Evolutionary conservation across 2,888 invertebrate genomes (phyloP).

Genomic region (Zygaena filipendulae): DNA sequence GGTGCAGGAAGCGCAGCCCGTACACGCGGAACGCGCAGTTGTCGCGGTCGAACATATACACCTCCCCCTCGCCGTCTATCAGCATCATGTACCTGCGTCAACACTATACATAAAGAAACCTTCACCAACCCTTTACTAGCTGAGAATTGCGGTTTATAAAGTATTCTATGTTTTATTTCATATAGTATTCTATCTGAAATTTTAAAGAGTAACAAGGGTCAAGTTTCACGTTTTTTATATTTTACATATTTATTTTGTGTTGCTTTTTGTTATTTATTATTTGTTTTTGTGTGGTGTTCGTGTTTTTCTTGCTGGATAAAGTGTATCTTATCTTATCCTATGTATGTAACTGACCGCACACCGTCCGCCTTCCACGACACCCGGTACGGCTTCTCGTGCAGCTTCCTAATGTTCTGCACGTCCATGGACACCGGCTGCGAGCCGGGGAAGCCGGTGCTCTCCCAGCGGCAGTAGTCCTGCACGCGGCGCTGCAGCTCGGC

Average conservation of each 20-base stretch:
- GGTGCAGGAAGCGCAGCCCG: conserved; percentile 81
- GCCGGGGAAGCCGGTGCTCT: conserved; percentile 89
- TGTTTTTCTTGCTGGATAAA: too few relatives aligned
- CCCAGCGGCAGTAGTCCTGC: conserved; percentile 86
- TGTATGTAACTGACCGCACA: conserved; percentile 74
- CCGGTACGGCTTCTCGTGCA: conserved; percentile 86
- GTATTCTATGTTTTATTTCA: background rate
- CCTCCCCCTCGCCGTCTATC: conserved; percentile 84
- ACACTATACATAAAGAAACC: too few relatives aligned
- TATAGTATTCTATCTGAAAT: too few relatives aligned
- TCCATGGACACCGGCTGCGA: conserved; percentile 99
- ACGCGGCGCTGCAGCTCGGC: conserved; percentile 75
- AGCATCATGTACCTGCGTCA: conserved; percentile 98
- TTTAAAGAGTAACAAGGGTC: conserved; percentile 6
- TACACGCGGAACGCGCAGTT: conserved; percentile 90
- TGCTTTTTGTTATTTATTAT: too few relatives aligned
- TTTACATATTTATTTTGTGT: too few relatives aligned
- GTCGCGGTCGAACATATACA: conserved; percentile 96
- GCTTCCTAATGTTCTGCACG: conserved; percentile 76
- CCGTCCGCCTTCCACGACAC: conserved; percentile 99
- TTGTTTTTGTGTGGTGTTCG: too few relatives aligned
- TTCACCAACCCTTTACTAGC: too few relatives aligned
- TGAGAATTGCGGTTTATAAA: too few relatives aligned
- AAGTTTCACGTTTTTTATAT: too few relatives aligned
- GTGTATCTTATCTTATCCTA: too few relatives aligned